A percentile compares a stretch with the other conserved stretches of the same genome.
These are phyloP conservation scores for Gnathonemus echidnorhynchus DNA, from an alignment of 2,113 vertebrate species.

Conservation along the genomic window DNA sequence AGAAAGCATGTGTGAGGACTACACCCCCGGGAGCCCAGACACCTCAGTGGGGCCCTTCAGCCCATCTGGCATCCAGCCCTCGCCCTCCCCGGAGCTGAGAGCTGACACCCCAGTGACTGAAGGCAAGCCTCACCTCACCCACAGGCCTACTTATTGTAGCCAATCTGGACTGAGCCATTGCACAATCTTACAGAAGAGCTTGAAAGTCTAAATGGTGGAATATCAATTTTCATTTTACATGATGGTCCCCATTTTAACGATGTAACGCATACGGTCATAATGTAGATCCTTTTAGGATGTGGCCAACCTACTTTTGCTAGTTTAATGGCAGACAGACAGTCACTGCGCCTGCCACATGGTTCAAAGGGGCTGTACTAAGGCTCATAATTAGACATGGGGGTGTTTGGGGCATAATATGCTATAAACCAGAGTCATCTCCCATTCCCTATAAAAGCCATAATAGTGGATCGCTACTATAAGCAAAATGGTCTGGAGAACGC, in stretches of 20 bases:
- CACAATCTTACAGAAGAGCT: not conserved
- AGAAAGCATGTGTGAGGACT: constrained; percentile 69
- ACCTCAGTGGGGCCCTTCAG: constrained; percentile 44
- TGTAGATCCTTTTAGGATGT: not conserved
- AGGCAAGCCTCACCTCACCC: constrained; percentile 55
- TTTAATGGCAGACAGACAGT: not conserved
- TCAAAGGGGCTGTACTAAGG: not conserved
- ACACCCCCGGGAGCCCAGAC: constrained; percentile 51
- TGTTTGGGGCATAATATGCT: not conserved
- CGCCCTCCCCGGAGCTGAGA: constrained; percentile 49
- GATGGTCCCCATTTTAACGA: not conserved
- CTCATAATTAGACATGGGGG: not conserved
- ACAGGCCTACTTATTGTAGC: not conserved
- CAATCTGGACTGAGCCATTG: not conserved
- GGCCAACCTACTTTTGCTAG: not conserved
- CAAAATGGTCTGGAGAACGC: not conserved
- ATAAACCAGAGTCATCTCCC: not conserved
- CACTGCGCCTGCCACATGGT: not conserved
- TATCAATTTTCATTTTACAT: not conserved
- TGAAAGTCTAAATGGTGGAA: not conserved
- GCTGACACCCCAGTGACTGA: constrained; percentile 65
- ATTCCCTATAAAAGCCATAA: not conserved
- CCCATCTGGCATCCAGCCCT: constrained; percentile 42
- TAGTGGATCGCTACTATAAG: not conserved
- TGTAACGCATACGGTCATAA: not conserved